Evolutionary conservation across 2,888 invertebrate genomes (phyloP).

Genomic region (Drosophila anceps): DNA sequence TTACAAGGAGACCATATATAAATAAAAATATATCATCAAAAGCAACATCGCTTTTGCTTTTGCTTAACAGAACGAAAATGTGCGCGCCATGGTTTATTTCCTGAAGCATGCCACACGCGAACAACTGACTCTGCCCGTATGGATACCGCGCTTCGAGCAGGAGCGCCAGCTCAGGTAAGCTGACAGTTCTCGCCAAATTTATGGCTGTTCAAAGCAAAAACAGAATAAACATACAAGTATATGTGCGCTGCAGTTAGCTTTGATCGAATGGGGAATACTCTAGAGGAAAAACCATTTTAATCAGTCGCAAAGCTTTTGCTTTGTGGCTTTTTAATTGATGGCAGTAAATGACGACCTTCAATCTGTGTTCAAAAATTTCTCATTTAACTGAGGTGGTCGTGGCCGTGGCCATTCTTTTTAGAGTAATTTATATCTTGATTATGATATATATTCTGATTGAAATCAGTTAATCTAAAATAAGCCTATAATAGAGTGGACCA

Average conservation of each 20-base stretch:
- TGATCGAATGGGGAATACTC: neutral
- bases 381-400: neutral
- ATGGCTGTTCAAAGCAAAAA: slow-evolving; percentile 18
- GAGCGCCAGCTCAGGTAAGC: slow-evolving; percentile 83
- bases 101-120: slow-evolving; percentile 91
- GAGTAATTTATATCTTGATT: neutral
- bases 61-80: slow-evolving; percentile 89
- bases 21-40: neutral
- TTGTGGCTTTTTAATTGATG: neutral
- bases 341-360: neutral
- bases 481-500: neutral
- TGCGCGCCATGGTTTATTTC: slow-evolving; percentile 91
- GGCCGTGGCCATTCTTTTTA: neutral
- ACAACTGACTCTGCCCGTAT: slow-evolving; percentile 87
- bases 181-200: slow-evolving; percentile 37
- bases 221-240: neutral
- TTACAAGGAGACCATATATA: neutral
- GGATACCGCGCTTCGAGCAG: slow-evolving; percentile 82
- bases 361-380: neutral
- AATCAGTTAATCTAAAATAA: neutral
- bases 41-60: slow-evolving; percentile 3
- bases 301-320: neutral
- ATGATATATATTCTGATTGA: neutral
- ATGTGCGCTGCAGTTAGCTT: neutral
- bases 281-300: neutral